These are phyloP conservation scores for Nesogale talazaci DNA, from an alignment of 2,113 vertebrate species.

Conservation along the genomic window DNA sequence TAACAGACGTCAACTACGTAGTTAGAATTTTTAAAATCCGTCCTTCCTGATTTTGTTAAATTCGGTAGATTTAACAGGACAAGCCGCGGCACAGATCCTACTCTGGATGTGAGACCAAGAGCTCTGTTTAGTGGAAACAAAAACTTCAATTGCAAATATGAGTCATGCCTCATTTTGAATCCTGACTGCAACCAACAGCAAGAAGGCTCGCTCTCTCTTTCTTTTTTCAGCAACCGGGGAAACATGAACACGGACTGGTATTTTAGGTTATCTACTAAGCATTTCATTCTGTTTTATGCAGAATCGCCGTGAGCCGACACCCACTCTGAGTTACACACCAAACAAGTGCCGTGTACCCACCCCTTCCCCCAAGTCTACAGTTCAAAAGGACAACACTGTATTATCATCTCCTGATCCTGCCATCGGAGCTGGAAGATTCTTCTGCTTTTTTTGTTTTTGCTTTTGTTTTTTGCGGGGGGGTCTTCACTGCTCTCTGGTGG, in stretches of 20 bases:
- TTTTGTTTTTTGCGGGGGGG: no score
- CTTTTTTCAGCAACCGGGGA: neutral
- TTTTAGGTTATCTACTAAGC: neutral
- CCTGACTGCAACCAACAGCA: neutral
- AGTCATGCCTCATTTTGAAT: neutral
- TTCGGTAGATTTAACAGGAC: neutral
- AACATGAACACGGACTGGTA: neutral
- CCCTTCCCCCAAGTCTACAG: neutral
- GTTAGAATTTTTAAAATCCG: neutral
- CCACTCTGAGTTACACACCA: no score
- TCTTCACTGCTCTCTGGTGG: no score
- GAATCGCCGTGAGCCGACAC: no score
- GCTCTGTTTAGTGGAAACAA: slow-evolving; percentile 15
- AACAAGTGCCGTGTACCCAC: neutral
- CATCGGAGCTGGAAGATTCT: neutral
- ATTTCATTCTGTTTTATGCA: no score
- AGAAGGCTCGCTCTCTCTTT: neutral
- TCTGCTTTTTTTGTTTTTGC: no score
- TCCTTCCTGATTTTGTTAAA: neutral
- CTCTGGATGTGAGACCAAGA: neutral
- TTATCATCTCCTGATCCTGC: neutral
- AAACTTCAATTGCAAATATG: slow-evolving; percentile 17
- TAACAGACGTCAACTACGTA: neutral
- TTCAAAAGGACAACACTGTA: neutral
- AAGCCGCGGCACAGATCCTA: neutral